A percentile compares a stretch with the other conserved stretches of the same genome.
Evolutionary conservation across 1,140 invertebrate species (phyloP).

Genomic region (Penaeus vannamei): DNA sequence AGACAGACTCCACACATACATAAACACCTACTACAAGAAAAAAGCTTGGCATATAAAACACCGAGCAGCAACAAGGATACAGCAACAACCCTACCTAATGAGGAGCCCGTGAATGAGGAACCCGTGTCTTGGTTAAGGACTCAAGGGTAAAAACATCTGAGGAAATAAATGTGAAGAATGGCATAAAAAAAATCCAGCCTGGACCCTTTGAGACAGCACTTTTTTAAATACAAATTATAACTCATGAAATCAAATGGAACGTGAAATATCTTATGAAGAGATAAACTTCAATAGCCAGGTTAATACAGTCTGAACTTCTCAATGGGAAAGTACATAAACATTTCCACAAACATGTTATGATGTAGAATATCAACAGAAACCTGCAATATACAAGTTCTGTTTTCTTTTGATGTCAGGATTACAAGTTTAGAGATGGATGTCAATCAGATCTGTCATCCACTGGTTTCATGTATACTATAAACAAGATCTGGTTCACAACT

Average conservation of each 20-base stretch:
- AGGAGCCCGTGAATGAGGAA: constrained; percentile 57
- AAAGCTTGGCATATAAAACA: constrained; percentile 44
- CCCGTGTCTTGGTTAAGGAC: constrained; percentile 61
- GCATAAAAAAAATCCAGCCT: constrained; percentile 30
- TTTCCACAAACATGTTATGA: background rate
- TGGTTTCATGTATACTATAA: too few relatives aligned
- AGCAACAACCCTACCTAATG: constrained; percentile 51
- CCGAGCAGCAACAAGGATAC: constrained; percentile 47
- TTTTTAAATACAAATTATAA: constrained; percentile 17
- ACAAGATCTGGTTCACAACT: too few relatives aligned
- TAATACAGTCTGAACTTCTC: constrained; percentile 28
- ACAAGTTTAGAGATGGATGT: too few relatives aligned
- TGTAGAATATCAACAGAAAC: background rate
- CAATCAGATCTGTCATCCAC: too few relatives aligned
- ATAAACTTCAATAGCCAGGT: background rate
- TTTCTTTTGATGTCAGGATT: background rate
- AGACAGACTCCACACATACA: constrained; percentile 43
- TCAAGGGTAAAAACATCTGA: constrained; percentile 31
- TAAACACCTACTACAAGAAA: constrained; percentile 53
- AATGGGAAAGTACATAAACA: too few relatives aligned
- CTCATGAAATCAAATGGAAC: background rate
- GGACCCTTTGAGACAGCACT: constrained; percentile 34
- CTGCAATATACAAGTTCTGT: constrained; percentile 1
- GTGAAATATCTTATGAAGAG: background rate
- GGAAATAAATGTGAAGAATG: constrained; percentile 1